A percentile compares a stretch with the other conserved stretches of the same genome.
phyloP scores from a whole-genome alignment of 2,888 invertebrate genomes.

The Muscina levida region DNA sequence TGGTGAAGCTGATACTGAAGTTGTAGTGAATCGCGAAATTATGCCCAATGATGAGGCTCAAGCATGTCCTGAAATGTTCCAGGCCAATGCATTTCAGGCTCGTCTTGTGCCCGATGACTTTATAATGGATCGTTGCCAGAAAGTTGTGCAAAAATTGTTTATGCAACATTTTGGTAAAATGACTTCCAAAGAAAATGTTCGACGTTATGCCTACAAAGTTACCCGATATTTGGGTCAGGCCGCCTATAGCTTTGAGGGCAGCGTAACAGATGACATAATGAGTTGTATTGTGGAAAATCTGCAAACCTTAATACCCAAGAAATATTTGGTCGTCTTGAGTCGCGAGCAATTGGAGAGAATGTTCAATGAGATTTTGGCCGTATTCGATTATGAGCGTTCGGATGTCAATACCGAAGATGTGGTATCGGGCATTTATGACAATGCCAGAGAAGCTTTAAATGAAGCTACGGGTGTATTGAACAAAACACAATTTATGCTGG shows the following conservation, averaged over 20 bases:
- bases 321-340: conserved; percentile 74
- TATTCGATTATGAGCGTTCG: conserved; percentile 74
- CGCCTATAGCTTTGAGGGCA: conserved; percentile 76
- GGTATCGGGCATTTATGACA: conserved; percentile 73
- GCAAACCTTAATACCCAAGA: conserved; percentile 75
- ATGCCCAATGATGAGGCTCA: conserved; percentile 67
- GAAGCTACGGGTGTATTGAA: conserved; percentile 70
- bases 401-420: conserved; percentile 75
- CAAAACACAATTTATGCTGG: conserved; percentile 73
- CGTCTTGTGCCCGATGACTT: conserved; percentile 75
- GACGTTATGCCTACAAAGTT: conserved; percentile 74
- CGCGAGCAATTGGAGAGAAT: conserved; percentile 73
- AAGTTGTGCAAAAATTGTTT: conserved; percentile 75
- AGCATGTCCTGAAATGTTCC: conserved; percentile 71
- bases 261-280: conserved; percentile 75
- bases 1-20: conserved; percentile 61
- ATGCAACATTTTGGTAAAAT: conserved; percentile 71
- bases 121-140: conserved; percentile 75
- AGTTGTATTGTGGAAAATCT: conserved; percentile 75
- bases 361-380: conserved; percentile 74
- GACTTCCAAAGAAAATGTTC: conserved; percentile 72
- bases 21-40: conserved; percentile 64
- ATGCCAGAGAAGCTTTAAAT: conserved; percentile 71
- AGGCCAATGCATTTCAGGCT: conserved; percentile 71
- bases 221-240: conserved; percentile 76